phyloP scores from a whole-genome alignment of 1,140 invertebrate species.

The Cyphomyrmex costatus region DNA sequence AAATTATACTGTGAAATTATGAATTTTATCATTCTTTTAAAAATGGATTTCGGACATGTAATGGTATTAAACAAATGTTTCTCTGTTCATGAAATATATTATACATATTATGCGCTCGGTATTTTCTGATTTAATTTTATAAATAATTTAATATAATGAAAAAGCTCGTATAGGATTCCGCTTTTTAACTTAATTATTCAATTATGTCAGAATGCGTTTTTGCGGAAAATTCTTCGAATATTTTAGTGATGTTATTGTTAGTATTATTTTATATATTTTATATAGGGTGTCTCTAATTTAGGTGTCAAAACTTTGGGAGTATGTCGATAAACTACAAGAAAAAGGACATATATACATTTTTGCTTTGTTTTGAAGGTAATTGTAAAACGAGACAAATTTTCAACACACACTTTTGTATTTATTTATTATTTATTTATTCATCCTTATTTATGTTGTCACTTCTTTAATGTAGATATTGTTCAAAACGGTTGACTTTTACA shows the following conservation, averaged over 20 bases:
- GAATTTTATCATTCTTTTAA: slow-evolving; percentile 24
- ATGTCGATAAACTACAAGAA: too few relatives aligned
- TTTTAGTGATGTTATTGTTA: not conserved
- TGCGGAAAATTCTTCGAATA: not conserved
- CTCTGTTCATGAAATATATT: not conserved
- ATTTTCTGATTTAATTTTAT: slow-evolving; percentile 37
- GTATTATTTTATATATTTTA: not conserved
- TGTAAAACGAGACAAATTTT: too few relatives aligned
- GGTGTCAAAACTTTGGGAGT: too few relatives aligned
- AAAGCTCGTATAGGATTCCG: not conserved
- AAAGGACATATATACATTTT: too few relatives aligned
- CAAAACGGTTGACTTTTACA: too few relatives aligned
- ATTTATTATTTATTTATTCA: too few relatives aligned
- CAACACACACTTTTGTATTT: too few relatives aligned
- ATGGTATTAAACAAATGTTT: slow-evolving; percentile 11
- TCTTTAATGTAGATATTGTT: too few relatives aligned
- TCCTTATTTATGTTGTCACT: too few relatives aligned
- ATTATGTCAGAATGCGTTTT: not conserved
- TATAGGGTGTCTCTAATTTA: too few relatives aligned
- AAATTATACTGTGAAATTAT: slow-evolving; percentile 33
- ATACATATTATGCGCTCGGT: not conserved
- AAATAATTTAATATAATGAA: slow-evolving; percentile 4
- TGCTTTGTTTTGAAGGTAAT: too few relatives aligned
- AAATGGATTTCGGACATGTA: not conserved
- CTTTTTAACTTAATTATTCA: slow-evolving; percentile 13